Base-by-base conservation (phyloP, 2,113 vertebrate species). In the Macquaria australasica region DNA sequence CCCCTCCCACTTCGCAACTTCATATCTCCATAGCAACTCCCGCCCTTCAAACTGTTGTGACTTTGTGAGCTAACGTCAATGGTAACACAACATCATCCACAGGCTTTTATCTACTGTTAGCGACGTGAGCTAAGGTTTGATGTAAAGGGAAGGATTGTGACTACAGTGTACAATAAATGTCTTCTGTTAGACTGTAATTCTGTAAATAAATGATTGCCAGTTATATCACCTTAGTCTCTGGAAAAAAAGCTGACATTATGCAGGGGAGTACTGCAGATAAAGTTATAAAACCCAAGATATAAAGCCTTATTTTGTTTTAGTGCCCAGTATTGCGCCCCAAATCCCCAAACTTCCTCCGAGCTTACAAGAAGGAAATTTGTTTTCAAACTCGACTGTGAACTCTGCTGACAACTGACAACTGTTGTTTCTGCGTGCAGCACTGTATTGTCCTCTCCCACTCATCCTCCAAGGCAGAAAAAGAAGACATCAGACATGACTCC, bases 371-470 rank as follows among this genome's bases (percentile, higher is more conserved):
- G 81, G 82, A 89, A 80, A 89, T 90, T 76, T 75, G 66, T 78
- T 82, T 85, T 84, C 78, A 90, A 68, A 82, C 87, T 78, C 70
- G 8, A 64, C 73, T 48, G 71, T 73, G 77, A 88, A 84, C 82
- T 72, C 79, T 20, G n/a, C 75, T 84, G 83, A 90, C 79, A 85
- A 71, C 81, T 73, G 87, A 88, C 87, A 89, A 78, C 77, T 81
- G 78, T 83, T 81, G 83, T 90, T 60, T 64, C 73, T 73, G 81
- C 6, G 8, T 70, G 58, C 53, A 45, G 53, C 18, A 43, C 77
- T 66, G 87, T 59, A 59, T 62, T 83, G 86, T 87, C 82, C 78
- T 90, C 86, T 87, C 73, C 79, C 73, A 73, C 81, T 81, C 74
- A 82, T 62, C 84, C 83, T 92, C 76, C 50, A 11, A 90, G 79